Evolutionary conservation across 2,113 vertebrate genomes (phyloP), one percentile per base, ranked within the genome.

Genomic region (Cryptotis parvus): DNA sequence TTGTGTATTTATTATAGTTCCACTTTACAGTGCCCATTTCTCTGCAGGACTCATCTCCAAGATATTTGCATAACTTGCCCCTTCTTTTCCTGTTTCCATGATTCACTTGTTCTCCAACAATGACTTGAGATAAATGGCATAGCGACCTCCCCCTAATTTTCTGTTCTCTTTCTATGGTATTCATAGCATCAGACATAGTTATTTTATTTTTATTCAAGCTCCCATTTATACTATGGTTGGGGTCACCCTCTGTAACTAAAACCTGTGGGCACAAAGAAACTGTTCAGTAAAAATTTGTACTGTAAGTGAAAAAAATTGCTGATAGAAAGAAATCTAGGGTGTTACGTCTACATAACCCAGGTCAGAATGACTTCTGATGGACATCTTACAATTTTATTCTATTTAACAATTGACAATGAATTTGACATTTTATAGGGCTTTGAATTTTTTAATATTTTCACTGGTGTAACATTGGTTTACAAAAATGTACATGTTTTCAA

Each of bases 281-380:
- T 63, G 18, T 29, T 90, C 49, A 85, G 7, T 9, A 39, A 91
- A 92, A 31, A 66, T 58, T 68, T 92, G 27, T 63, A 18, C 29
- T 78, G 68, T 83, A 91, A 27, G 69, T 24, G 31, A 82, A 73
- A 58, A 81, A 88, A 88, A 33, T 72, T 55, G 73, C 14, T 79
- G 52, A 74, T 33, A 84, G 31, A 84, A 76, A 73, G 58, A 55
- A 12, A 58, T 89, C 33, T 72, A 84, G 39, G 18, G 27, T 76
- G 43, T 83, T 80, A 10, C 52, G 29, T 55, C 49, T 90, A 20
- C 78, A 84, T 69, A 79, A 58, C 33, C 16, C 49, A 85, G 80
- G 31, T 89, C 35, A 61, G 65, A 92, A 77, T 92, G n/a, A 27
- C 22, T 91, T 94, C 31, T 84, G 45, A 12, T 69, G n/a, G 39